Conservation (phyloP, 2,797 vertebrate genomes). For the Pangasius mekongensis region DNA sequence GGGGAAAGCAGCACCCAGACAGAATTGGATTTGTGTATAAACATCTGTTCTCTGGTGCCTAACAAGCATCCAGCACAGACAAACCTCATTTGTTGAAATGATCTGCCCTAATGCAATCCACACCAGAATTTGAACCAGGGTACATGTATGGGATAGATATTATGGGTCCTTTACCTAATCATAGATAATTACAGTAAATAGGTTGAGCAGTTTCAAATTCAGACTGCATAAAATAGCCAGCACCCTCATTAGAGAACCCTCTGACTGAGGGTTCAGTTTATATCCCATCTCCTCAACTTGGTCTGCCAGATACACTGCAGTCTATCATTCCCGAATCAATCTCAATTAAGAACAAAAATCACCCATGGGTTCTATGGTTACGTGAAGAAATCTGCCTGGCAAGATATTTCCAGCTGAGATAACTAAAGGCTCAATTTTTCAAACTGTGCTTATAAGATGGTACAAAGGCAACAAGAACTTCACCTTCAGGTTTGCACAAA, state of each 20-base stretch:
- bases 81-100: conserved; percentile 31
- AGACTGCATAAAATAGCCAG: conserved; percentile 6
- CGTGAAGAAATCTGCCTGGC: background rate
- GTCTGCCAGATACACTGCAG: background rate
- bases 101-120: conserved; percentile 22
- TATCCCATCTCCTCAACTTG: background rate
- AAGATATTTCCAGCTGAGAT: background rate
- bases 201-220: background rate
- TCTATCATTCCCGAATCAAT: background rate
- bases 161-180: conserved; percentile 3
- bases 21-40: conserved; percentile 30
- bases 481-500: background rate
- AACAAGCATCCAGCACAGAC: conserved; percentile 28
- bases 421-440: background rate
- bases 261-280: background rate
- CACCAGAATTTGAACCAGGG: conserved; percentile 8
- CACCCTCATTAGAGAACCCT: background rate
- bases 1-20: conserved; percentile 18
- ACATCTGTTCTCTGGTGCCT: conserved; percentile 22
- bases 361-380: background rate
- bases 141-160: background rate
- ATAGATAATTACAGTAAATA: conserved; percentile 27
- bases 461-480: background rate
- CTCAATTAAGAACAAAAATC: background rate
- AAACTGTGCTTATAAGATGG: background rate